Percentiles rank a stretch among this genome's conserved stretches.
These are phyloP conservation scores for Sarcophaga bullata DNA, from an alignment of 1,140 invertebrate species.

Conservation along the genomic window DNA sequence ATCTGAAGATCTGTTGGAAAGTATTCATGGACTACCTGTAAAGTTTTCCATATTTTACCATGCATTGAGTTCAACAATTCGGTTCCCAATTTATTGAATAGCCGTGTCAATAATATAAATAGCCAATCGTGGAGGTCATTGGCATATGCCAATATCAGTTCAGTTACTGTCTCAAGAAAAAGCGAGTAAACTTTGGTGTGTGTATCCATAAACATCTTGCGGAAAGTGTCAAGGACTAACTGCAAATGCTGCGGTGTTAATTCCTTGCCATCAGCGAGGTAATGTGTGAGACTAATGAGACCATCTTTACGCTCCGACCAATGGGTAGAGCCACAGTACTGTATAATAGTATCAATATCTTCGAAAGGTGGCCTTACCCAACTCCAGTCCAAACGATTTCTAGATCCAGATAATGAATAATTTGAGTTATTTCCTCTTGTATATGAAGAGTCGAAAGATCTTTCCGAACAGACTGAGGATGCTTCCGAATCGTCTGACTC, in stretches of 20 bases:
- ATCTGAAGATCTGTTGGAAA: slow-evolving; percentile 73
- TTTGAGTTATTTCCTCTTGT: slow-evolving; percentile 61
- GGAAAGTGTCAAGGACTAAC: slow-evolving; percentile 79
- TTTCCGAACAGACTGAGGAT: slow-evolving; percentile 93
- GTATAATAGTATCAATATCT: slow-evolving; percentile 90
- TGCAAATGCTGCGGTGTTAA: slow-evolving; percentile 61
- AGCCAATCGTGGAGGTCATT: slow-evolving; percentile 91
- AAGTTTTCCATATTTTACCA: slow-evolving; percentile 85
- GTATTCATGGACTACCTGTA: slow-evolving; percentile 85
- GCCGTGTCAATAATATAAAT: slow-evolving; percentile 81
- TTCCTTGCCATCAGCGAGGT: slow-evolving; percentile 63
- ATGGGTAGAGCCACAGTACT: slow-evolving; percentile 84
- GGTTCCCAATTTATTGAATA: slow-evolving; percentile 87
- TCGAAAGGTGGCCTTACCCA: slow-evolving; percentile 68
- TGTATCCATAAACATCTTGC: slow-evolving; percentile 97
- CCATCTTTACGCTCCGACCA: slow-evolving; percentile 95
- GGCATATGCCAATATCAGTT: slow-evolving; percentile 86
- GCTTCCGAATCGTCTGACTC: slow-evolving; percentile 90
- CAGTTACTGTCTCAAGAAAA: slow-evolving; percentile 91
- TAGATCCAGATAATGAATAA: slow-evolving; percentile 83
- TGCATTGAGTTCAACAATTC: slow-evolving; percentile 92
- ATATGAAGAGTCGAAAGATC: slow-evolving; percentile 84
- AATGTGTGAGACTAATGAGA: slow-evolving; percentile 77
- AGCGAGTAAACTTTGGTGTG: slow-evolving; percentile 95
- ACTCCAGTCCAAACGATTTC: slow-evolving; percentile 75